Base-by-base conservation (phyloP, 2,797 vertebrate species). In the Alcedo quadribrachys region DNA sequence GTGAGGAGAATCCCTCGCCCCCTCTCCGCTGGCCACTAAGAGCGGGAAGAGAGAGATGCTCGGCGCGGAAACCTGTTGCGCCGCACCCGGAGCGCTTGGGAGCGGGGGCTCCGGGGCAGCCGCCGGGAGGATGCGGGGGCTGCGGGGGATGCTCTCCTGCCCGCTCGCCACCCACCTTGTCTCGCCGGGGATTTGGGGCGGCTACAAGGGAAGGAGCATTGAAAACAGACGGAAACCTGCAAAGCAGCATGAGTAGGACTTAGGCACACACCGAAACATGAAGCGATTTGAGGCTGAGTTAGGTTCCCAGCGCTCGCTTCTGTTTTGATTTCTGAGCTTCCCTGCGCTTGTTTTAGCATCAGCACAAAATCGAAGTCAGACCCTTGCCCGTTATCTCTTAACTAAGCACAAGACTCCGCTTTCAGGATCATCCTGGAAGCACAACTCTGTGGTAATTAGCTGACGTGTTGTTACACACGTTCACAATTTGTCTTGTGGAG, bases 191-290 rank as follows among this genome's bases (percentile, higher is more conserved):
- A 0, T 14, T 15, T 14, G 60, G 37, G 46, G 11, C 1, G 5
- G 32, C 28, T 16, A 12, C 1, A 12, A 43, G 53, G 30, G 17
- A 71, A 40, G 51, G 43, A 30, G 15, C 2, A 0, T 3, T 1
- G 14, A 5, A 32, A 14, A 3, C 5, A 5, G 30, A 1, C 4
- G 11, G 50, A 18, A 80, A 15, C 12, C 33, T 3, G 25, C 28
- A 6, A 8, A 25, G 27, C 8, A 6, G 50, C 27, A 63, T 27
- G 42, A 43, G 21, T 3, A 16, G 32, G 4, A 4, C 40, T 53
- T 27, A 0, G 17, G 28, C 30, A 76, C 8, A 0, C 5, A 0
- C 40, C 28, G 14, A 27, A 24, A 10, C 24, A 0, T 2, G 6
- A 33, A n/a, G 18, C 9, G 7, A 15, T 43, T 16, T 20, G 53